phyloP scores from a whole-genome alignment of 2,113 vertebrate genomes.

The Ctenomys sociabilis region DNA sequence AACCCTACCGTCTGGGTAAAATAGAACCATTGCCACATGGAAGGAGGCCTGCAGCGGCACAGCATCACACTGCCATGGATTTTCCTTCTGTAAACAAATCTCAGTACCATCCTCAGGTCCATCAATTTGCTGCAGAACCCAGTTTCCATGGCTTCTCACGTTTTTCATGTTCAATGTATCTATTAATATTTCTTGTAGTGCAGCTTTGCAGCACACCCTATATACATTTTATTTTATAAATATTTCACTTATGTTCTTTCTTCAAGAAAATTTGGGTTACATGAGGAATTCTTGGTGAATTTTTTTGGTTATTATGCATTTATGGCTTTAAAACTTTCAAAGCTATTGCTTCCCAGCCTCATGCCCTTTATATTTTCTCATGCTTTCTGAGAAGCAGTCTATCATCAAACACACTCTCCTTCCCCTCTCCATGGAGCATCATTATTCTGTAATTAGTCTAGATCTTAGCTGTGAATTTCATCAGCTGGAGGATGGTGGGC shows the following conservation, averaged over 20 bases:
- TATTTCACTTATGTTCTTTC: neutral
- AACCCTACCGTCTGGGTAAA: neutral
- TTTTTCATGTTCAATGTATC: neutral
- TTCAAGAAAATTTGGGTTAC: neutral
- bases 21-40: neutral
- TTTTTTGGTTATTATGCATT: neutral
- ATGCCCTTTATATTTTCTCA: neutral
- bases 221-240: neutral
- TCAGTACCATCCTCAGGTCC: neutral
- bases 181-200: neutral
- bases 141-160: neutral
- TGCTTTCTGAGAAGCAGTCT: neutral
- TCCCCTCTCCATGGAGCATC: accelerated
- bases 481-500: neutral
- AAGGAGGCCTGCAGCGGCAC: neutral
- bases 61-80: neutral
- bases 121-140: neutral
- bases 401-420: neutral
- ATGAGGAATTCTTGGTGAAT: neutral
- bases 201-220: neutral
- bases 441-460: neutral
- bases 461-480: neutral
- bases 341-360: neutral
- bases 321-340: neutral
- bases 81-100: neutral